phyloP scores from a whole-genome alignment of 2,113 vertebrate genomes.

The Pampusana beccarii region DNA sequence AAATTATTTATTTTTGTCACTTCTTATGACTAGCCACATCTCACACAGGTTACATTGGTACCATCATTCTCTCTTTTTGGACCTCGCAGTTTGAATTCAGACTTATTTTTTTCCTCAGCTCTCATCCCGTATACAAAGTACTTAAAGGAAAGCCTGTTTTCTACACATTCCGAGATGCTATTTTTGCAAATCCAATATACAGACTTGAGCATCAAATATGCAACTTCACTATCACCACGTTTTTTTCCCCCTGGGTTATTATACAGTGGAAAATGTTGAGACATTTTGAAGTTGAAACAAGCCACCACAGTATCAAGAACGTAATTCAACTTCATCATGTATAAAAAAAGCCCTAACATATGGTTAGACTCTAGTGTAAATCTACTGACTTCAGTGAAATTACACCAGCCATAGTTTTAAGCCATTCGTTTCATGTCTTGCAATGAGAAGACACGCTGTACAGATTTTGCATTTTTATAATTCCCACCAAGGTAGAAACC shows the following conservation, averaged over 20 bases:
- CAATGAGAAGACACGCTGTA: neutral
- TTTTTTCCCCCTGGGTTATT: neutral
- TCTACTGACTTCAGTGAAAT: neutral
- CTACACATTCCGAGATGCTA: neutral
- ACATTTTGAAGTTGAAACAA: neutral
- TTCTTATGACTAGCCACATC: neutral
- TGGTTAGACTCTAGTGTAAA: neutral
- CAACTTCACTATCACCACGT: neutral
- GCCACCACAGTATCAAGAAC: neutral
- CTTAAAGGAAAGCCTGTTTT: neutral
- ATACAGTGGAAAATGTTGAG: neutral
- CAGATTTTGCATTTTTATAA: constrained; percentile 19
- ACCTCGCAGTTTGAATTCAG: neutral
- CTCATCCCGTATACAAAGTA: neutral
- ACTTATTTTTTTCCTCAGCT: neutral
- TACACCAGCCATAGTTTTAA: neutral
- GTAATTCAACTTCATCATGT: neutral
- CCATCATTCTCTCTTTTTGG: neutral
- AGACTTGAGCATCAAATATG: neutral
- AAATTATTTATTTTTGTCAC: neutral
- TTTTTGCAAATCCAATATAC: neutral
- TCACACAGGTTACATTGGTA: neutral
- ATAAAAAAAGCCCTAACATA: neutral
- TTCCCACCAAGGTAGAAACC: neutral
- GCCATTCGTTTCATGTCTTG: neutral